Base-by-base conservation (phyloP, 2,888 invertebrate genomes). In the Coelopa pilipes region DNA sequence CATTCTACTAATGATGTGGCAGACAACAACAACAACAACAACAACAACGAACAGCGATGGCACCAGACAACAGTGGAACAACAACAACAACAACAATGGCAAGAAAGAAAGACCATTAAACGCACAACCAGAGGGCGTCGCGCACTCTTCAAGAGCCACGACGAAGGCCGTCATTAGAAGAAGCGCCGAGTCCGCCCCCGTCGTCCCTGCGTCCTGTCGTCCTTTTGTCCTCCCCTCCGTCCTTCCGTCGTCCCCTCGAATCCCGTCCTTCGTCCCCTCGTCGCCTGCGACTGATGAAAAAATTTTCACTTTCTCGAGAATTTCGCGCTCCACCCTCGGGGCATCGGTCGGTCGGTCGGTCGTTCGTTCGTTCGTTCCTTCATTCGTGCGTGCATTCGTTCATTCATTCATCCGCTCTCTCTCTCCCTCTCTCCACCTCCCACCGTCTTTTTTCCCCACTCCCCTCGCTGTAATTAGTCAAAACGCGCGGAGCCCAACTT, bases 61-160 rank as follows among this genome's bases (percentile, higher is more conserved):
- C 49, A 53, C 1, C 10, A 49, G 50, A 24, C 21, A 55, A 24
- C 24, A 53, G 17, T 21, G 24, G 15, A 17, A 50, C n/a, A 67
- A 67, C 50, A 53, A 10, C 10, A 21, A 17, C 66, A 66, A 49
- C 66, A 47, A 66, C 45, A 69, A 69, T 46, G 45, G 45, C 46
- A 15, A 1, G 57, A 13, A 57, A 69, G 47, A 70, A 70, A n/a
- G 60, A 49, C 59, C 50, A 71, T 70, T 70, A 59, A 70, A 70
- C 69, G 57, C 47, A 46, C 19, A 59, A 49, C 49, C 46, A 19
- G 59, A 59, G 69, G 69, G 69, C 69, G 69, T 57, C 69, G 19
- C 59, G 47, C 47, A 70, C 70, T 60, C 59, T 60, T 70, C 60
- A 60, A 34, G 59, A 49, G 49, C 70, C 70, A 46, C 60, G 46